Conservation (phyloP, 2,888 invertebrate genomes). For the Priocnemis perturbator region DNA sequence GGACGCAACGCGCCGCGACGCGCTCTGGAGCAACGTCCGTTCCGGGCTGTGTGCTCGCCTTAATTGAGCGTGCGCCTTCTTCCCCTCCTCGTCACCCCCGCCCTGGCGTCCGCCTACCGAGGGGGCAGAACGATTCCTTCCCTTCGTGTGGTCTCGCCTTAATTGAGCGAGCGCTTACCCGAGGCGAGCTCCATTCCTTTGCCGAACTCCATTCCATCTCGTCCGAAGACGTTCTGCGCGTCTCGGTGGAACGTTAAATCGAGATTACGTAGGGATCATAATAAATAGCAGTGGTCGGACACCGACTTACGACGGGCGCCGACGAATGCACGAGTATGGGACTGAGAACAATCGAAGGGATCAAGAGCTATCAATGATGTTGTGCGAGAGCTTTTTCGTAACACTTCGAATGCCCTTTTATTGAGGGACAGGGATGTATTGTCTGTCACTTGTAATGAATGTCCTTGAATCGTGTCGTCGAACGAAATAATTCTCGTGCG, state of each 20-base stretch:
- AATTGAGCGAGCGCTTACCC: constrained; percentile 30
- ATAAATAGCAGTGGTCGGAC: constrained; percentile 13
- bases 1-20: constrained; percentile 34
- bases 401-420: too few species aligned
- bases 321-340: too few species aligned
- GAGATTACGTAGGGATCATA: constrained; percentile 21
- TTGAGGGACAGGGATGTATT: too few species aligned
- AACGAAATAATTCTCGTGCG: too few species aligned
- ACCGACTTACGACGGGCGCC: background rate
- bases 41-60: constrained; percentile 67
- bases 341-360: too few species aligned
- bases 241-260: constrained; percentile 10
- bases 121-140: constrained; percentile 20
- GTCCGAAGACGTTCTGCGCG: background rate
- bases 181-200: constrained; percentile 21
- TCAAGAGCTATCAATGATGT: too few species aligned
- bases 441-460: too few species aligned
- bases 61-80: constrained; percentile 61
- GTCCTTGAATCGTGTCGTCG: too few species aligned
- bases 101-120: too few species aligned
- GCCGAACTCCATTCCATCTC: background rate
- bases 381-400: too few species aligned
- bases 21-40: constrained; percentile 70
- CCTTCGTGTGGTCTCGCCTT: constrained; percentile 29
- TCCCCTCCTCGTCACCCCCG: constrained; percentile 5